Conservation (phyloP, 2,888 invertebrate species). For the Lamellibrachia columna region DNA sequence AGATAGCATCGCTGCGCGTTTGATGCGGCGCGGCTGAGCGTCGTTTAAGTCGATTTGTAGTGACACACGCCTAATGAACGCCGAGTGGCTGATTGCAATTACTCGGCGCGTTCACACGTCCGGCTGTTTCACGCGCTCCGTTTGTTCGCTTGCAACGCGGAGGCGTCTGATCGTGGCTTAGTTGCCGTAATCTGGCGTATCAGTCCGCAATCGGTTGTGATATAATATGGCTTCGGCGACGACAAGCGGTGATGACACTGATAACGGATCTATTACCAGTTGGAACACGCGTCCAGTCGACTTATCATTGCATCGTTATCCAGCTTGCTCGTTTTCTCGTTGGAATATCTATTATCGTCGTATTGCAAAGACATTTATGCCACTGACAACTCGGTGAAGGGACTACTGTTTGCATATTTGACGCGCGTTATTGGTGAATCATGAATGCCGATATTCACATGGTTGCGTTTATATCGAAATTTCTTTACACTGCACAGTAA, state of each 20-base stretch:
- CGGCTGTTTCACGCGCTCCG: neutral
- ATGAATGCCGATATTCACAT: neutral
- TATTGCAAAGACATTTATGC: neutral
- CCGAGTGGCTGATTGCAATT: neutral
- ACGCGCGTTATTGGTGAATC: neutral
- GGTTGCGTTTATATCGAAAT: neutral
- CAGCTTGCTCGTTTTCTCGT: neutral
- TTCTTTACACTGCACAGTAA: neutral
- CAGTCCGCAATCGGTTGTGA: neutral
- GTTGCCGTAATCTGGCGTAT: neutral
- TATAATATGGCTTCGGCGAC: neutral
- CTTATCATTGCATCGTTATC: slow-evolving; percentile 2
- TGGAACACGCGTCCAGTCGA: neutral
- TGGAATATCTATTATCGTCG: neutral
- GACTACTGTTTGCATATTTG: neutral
- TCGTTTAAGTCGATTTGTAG: slow-evolving; percentile 12
- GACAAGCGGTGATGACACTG: neutral
- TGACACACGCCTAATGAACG: neutral
- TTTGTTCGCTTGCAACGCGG: neutral
- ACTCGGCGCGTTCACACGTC: neutral
- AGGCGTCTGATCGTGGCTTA: neutral
- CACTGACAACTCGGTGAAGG: neutral
- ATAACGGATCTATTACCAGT: slow-evolving; percentile 6
- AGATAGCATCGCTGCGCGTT: neutral
- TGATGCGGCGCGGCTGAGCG: neutral